Conservation (phyloP, 2,888 invertebrate species). For the Heliconius ethilla region DNA sequence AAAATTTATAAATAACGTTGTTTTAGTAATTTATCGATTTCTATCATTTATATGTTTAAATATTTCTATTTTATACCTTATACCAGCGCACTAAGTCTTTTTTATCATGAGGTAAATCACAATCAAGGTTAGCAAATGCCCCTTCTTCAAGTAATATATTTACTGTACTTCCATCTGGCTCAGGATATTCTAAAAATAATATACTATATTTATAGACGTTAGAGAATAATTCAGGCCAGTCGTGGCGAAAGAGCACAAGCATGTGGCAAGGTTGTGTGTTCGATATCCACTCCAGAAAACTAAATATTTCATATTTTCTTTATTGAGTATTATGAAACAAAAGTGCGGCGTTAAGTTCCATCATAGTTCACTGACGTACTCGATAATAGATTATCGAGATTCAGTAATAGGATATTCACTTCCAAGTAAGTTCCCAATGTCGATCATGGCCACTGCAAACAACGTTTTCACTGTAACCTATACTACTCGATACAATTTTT, state of each 20-base stretch:
- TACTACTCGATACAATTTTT: neutral
- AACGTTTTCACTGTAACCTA: neutral
- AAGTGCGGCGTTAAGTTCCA: too few relatives aligned
- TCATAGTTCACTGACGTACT: too few relatives aligned
- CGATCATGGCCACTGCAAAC: neutral
- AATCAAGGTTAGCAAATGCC: conserved; percentile 47
- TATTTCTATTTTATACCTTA: conserved; percentile 52
- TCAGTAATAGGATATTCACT: too few relatives aligned
- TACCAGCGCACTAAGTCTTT: conserved; percentile 58
- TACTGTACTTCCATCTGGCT: conserved; percentile 30
- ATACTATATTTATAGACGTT: neutral
- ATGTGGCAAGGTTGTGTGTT: too few relatives aligned
- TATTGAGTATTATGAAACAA: too few relatives aligned
- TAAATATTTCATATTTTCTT: too few relatives aligned
- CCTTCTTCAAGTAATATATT: conserved; percentile 49
- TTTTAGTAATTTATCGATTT: neutral
- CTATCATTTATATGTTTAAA: neutral
- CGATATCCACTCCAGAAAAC: too few relatives aligned
- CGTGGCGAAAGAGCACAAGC: too few relatives aligned
- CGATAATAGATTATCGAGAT: too few relatives aligned
- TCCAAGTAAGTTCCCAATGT: too few relatives aligned
- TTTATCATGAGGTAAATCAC: conserved; percentile 50
- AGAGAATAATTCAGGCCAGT: too few relatives aligned
- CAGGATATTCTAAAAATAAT: conserved; percentile 52
- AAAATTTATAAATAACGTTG: conserved; percentile 41